phyloP scores from a whole-genome alignment of 2,888 invertebrate genomes.

The Kryphioiulus occultus region DNA sequence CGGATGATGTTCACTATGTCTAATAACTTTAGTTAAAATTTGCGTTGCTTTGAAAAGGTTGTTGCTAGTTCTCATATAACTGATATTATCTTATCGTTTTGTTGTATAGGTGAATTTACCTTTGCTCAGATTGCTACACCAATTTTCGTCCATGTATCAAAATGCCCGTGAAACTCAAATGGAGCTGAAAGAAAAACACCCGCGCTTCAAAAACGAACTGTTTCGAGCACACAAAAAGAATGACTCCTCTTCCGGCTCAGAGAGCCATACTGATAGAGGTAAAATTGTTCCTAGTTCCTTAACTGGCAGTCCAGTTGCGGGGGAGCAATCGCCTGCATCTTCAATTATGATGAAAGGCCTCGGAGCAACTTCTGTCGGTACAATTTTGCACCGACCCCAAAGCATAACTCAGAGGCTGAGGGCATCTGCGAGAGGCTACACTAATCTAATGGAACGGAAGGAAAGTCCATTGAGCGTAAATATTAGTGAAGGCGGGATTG shows the following conservation, averaged over 20 bases:
- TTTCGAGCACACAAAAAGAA: conserved; percentile 56
- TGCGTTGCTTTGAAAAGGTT: not conserved
- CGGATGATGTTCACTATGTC: too few species aligned
- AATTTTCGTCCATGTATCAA: conserved; percentile 97
- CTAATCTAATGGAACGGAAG: conserved; percentile 70
- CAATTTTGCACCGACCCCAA: conserved; percentile 71
- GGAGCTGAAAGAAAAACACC: conserved; percentile 75
- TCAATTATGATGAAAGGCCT: not conserved
- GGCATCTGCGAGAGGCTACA: conserved; percentile 70
- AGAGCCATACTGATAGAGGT: conserved; percentile 51
- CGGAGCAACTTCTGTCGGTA: conserved; percentile 1
- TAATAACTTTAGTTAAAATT: not conserved
- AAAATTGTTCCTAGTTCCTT: conserved; percentile 29
- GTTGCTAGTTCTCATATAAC: too few species aligned
- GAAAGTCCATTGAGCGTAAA: conserved; percentile 58
- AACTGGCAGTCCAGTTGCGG: conserved; percentile 37
- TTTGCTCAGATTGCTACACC: conserved; percentile 85
- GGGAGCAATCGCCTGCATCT: conserved; percentile 47
- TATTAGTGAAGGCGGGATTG: conserved; percentile 61
- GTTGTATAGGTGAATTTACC: conserved; percentile 85
- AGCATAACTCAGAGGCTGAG: conserved; percentile 87
- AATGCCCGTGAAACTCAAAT: conserved; percentile 94
- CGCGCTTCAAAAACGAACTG: conserved; percentile 53
- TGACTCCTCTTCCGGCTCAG: conserved; percentile 53
- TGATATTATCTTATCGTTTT: not conserved